Conservation (phyloP, 2,113 vertebrate genomes). For the Strix aluco region DNA sequence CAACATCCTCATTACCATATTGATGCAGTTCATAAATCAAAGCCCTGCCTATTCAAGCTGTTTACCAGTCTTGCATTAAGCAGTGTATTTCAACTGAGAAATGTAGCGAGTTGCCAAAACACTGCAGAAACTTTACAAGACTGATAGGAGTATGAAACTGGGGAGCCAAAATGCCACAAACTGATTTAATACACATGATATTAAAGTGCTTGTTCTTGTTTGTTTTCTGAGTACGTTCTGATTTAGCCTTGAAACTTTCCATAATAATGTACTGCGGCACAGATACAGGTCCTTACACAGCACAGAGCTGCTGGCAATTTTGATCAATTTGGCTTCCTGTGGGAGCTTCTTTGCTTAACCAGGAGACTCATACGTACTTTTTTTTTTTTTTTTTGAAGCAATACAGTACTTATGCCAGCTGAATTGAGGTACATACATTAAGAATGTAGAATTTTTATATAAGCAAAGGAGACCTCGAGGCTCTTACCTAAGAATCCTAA, state of each 20-base stretch:
- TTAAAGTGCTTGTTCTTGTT: neutral
- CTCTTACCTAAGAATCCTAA: neutral
- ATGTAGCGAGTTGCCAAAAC: neutral
- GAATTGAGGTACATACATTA: neutral
- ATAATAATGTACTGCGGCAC: neutral
- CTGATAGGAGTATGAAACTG: neutral
- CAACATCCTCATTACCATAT: slow-evolving; percentile 50
- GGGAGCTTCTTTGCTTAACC: neutral
- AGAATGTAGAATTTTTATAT: neutral
- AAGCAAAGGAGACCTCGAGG: neutral
- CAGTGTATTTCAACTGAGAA: neutral
- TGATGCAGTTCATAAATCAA: slow-evolving; percentile 66
- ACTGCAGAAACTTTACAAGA: neutral
- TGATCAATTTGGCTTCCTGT: neutral
- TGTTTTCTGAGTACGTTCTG: slow-evolving; percentile 4
- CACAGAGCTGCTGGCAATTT: neutral
- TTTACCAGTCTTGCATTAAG: slow-evolving; percentile 17
- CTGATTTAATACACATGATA: neutral
- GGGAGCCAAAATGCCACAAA: neutral
- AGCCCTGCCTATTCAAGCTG: slow-evolving; percentile 43
- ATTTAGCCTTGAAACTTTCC: slow-evolving; percentile 12
- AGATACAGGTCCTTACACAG: neutral
- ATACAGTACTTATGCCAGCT: neutral
- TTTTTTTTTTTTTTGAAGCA: neutral
- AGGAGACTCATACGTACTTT: neutral